Evolutionary conservation across 2,888 invertebrate species (phyloP).

Genomic region (Heliconius charithonia): DNA sequence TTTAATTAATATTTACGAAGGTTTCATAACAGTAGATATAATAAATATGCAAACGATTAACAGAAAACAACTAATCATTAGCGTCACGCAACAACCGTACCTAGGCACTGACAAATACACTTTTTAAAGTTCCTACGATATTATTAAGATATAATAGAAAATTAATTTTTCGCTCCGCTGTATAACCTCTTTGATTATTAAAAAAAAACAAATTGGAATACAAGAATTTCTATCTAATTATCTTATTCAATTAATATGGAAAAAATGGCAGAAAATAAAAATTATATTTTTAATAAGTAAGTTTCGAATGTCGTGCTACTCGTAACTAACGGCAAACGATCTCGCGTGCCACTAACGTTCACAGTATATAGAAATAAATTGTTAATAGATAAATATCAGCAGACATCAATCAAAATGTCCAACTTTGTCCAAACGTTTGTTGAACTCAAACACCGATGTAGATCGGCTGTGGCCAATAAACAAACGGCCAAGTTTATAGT

Average conservation of each 20-base stretch:
- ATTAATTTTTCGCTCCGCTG: background rate
- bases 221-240: too few species aligned
- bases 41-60: slow-evolving; percentile 69
- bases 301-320: slow-evolving; percentile 57
- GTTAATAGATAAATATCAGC: slow-evolving; percentile 63
- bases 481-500: slow-evolving; percentile 42
- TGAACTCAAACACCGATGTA: slow-evolving; percentile 40
- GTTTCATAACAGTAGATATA: slow-evolving; percentile 57
- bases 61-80: slow-evolving; percentile 61
- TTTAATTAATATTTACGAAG: slow-evolving; percentile 45
- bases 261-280: slow-evolving; percentile 2
- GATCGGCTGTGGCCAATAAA: slow-evolving; percentile 31
- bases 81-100: slow-evolving; percentile 60
- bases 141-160: background rate
- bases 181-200: background rate
- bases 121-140: background rate
- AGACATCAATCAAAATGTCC: slow-evolving; percentile 71
- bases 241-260: background rate
- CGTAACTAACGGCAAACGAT: slow-evolving; percentile 57
- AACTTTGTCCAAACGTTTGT: slow-evolving; percentile 55
- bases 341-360: slow-evolving; percentile 61
- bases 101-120: slow-evolving; percentile 52
- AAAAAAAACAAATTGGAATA: background rate
- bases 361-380: slow-evolving; percentile 71
- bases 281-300: slow-evolving; percentile 42